A percentile compares a stretch with the other conserved stretches of the same genome.
phyloP scores from a whole-genome alignment of 1,140 invertebrate genomes.

The Pectinophora gossypiella region DNA sequence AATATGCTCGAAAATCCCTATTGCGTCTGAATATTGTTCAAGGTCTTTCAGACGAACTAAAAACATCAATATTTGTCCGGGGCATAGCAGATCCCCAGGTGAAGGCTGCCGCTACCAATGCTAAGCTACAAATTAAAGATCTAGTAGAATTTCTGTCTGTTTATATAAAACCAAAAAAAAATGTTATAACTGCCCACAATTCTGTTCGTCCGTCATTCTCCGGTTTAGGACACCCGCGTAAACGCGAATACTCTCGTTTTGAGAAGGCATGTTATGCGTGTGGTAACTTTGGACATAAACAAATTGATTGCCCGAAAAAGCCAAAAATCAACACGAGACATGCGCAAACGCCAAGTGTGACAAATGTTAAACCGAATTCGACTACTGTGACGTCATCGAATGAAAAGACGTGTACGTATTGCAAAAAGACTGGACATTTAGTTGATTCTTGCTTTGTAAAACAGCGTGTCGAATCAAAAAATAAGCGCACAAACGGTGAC shows the following conservation, averaged over 20 bases:
- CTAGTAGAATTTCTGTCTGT: background rate
- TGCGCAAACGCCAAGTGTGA: background rate
- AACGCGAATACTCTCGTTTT: background rate
- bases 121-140: background rate
- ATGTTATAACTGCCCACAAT: no score
- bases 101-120: background rate
- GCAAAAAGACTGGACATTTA: background rate
- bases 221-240: background rate
- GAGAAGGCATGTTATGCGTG: background rate
- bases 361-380: background rate
- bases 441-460: background rate
- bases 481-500: background rate
- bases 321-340: background rate
- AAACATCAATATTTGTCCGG: background rate
- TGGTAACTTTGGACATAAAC: no score
- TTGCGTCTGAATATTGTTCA: background rate
- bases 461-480: background rate
- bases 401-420: background rate
- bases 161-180: background rate
- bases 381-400: no score
- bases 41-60: no score
- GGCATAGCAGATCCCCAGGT: background rate
- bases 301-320: conserved; percentile 1
- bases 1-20: background rate
- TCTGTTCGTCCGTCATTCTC: background rate